Conservation (phyloP, 2,888 invertebrate genomes). For the Isoperla grammatica region DNA sequence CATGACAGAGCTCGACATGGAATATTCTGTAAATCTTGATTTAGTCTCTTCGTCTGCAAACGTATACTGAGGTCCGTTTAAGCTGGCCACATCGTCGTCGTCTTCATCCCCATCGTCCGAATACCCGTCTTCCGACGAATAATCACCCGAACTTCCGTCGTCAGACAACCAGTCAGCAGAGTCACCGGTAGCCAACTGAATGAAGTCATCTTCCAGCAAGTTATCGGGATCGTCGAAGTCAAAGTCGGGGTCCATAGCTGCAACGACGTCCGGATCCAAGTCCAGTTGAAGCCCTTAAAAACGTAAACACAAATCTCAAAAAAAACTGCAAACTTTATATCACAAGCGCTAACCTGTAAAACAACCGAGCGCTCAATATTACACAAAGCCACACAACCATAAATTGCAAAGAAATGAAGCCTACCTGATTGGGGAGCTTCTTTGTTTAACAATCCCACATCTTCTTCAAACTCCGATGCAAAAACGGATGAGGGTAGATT, state of each 20-base stretch:
- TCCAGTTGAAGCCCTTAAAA: constrained; percentile 55
- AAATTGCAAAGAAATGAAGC: too few relatives aligned
- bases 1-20: constrained; percentile 88
- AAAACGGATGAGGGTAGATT: constrained; percentile 82
- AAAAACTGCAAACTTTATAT: too few relatives aligned
- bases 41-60: constrained; percentile 69
- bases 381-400: too few relatives aligned
- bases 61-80: constrained; percentile 45
- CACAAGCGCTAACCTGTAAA: too few relatives aligned
- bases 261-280: constrained; percentile 88
- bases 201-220: constrained; percentile 87
- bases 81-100: constrained; percentile 43
- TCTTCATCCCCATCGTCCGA: constrained; percentile 33
- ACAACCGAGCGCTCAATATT: too few relatives aligned
- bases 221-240: constrained; percentile 78
- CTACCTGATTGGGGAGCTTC: constrained; percentile 65
- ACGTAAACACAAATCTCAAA: neutral
- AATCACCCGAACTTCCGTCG: constrained; percentile 20
- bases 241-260: constrained; percentile 90
- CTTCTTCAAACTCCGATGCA: constrained; percentile 79
- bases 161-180: constrained; percentile 41
- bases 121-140: constrained; percentile 4
- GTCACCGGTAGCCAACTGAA: constrained; percentile 66
- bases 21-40: constrained; percentile 87
- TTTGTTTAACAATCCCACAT: constrained; percentile 75